Percentiles rank a stretch among this genome's conserved stretches.
Evolutionary conservation across 2,113 vertebrate species (phyloP).

Genomic region (Tringa solitaria): DNA sequence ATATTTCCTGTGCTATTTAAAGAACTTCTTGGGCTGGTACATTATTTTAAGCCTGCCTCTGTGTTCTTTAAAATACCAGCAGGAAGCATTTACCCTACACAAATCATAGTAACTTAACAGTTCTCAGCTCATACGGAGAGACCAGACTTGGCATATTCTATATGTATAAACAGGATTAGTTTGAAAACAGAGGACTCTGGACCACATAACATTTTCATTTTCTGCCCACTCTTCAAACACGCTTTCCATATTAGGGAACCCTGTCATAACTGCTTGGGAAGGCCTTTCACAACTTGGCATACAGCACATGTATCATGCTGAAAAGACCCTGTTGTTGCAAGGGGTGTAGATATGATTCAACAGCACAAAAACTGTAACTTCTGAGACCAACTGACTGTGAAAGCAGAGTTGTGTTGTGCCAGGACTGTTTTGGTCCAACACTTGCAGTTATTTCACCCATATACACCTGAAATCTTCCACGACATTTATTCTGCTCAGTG

Average conservation of each 20-base stretch:
- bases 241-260: not conserved
- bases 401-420: not conserved
- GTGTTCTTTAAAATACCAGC: not conserved
- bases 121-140: not conserved
- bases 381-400: not conserved
- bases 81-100: not conserved
- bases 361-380: not conserved
- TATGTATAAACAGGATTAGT: not conserved
- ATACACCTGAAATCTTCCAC: not conserved
- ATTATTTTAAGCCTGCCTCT: constrained; percentile 20
- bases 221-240: not conserved
- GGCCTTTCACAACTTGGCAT: not conserved
- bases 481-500: not conserved
- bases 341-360: not conserved
- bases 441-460: not conserved
- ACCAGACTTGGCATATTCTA: not conserved
- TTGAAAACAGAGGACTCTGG: not conserved
- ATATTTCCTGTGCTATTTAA: constrained; percentile 48
- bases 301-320: not conserved
- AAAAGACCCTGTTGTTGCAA: not conserved
- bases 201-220: not conserved
- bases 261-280: not conserved
- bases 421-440: accelerated
- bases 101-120: not conserved
- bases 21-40: not conserved